Conservation (phyloP, 2,888 invertebrate species). For the Aporophyla nigra region DNA sequence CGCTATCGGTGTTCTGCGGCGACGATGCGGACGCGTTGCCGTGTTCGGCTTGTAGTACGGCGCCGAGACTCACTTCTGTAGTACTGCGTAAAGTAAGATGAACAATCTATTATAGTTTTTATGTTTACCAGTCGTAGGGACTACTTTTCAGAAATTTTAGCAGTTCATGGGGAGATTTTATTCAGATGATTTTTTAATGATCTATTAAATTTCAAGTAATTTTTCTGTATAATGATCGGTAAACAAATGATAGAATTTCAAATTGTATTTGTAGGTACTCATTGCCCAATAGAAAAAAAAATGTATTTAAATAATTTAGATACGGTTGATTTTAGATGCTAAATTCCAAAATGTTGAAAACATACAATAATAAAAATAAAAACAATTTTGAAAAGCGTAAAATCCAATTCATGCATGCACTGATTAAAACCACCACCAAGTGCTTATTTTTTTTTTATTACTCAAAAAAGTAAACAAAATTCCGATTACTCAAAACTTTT, state of each 20-base stretch:
- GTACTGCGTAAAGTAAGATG: slow-evolving; percentile 70
- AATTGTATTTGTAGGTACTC: not conserved
- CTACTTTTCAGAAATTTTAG: not conserved
- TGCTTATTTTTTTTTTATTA: not conserved
- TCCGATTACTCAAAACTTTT: not conserved
- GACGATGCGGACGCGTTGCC: slow-evolving; percentile 81
- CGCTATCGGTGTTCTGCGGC: slow-evolving; percentile 79
- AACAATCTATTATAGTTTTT: not conserved
- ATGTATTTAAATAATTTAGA: not conserved
- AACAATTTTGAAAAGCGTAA: slow-evolving; percentile 23
- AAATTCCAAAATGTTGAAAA: slow-evolving; percentile 6
- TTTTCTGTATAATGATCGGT: not conserved
- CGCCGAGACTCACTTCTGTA: slow-evolving; percentile 83
- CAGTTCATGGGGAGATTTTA: not conserved
- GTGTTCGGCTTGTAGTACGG: slow-evolving; percentile 84
- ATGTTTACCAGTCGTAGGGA: not conserved
- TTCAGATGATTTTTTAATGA: not conserved
- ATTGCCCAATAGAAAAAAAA: not conserved
- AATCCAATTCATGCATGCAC: slow-evolving; percentile 30
- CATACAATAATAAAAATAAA: slow-evolving; percentile 12
- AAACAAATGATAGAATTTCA: not conserved
- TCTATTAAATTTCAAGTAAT: not conserved
- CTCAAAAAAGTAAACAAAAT: not conserved
- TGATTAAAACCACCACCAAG: slow-evolving; percentile 25
- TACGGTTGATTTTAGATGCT: not conserved